Evolutionary conservation across 2,888 invertebrate species (phyloP).

Genomic region (Latrodectus hesperus): DNA sequence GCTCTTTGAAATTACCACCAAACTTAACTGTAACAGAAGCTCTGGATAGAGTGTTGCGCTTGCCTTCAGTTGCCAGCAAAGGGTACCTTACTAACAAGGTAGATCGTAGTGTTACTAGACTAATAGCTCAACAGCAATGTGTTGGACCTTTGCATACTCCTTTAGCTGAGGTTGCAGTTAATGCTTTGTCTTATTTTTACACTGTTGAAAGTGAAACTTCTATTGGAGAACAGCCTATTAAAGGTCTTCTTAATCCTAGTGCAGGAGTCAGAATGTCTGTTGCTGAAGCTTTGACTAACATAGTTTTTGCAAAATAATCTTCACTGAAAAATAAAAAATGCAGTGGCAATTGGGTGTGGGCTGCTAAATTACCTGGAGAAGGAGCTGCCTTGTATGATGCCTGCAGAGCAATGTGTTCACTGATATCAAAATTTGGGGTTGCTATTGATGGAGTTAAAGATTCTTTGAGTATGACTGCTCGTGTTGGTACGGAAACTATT

Average conservation of each 20-base stretch:
- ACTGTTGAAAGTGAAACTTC: conserved; percentile 92
- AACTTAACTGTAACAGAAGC: conserved; percentile 78
- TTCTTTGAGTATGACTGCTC: conserved; percentile 96
- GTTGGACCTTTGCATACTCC: conserved; percentile 98
- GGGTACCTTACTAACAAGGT: conserved; percentile 95
- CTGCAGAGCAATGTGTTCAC: conserved; percentile 88
- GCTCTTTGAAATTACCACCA: conserved; percentile 77
- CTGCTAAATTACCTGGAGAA: conserved; percentile 94
- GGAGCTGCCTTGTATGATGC: conserved; percentile 91
- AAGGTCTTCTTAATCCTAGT: conserved; percentile 87
- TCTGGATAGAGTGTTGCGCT: conserved; percentile 84
- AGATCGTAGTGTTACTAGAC: conserved; percentile 78
- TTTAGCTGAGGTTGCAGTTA: conserved; percentile 92
- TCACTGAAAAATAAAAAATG: conserved; percentile 90
- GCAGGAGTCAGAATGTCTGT: conserved; percentile 96
- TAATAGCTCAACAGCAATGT: conserved; percentile 98
- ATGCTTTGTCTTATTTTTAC: conserved; percentile 87
- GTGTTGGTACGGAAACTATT: conserved; percentile 81
- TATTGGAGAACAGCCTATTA: conserved; percentile 97
- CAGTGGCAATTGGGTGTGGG: conserved; percentile 99
- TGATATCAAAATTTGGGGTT: conserved; percentile 88
- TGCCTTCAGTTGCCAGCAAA: conserved; percentile 95
- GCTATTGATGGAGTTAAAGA: conserved; percentile 98
- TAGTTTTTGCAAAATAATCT: conserved; percentile 83
- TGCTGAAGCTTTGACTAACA: conserved; percentile 93